Evolutionary conservation across 1,140 invertebrate genomes (phyloP), one percentile per base, ranked within the genome.

Genomic region (Orius insidiosus): DNA sequence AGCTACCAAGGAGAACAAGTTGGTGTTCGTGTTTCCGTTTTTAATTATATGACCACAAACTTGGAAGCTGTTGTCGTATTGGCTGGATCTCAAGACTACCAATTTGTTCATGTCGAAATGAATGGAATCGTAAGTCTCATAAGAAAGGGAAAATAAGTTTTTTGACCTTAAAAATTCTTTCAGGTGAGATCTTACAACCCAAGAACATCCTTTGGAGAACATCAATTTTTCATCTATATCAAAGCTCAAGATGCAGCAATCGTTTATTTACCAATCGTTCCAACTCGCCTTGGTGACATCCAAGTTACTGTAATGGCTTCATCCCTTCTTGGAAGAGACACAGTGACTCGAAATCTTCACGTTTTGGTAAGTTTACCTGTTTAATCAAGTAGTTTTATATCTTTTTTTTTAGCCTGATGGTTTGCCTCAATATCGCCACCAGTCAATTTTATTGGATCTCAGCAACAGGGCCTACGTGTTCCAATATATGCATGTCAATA

Each of bases 401-500:
- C 46, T 53, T 48, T 55, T 58, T 52, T 54, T 60, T 46, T 59
- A 82, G 74, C 75, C 90, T n/a, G 88, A 95, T 60, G 93, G 93
- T 37, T 65, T 96, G 5, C 80, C 85, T 0, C 92, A 96, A 58
- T 75, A 86, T 58, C 72, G 85, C 1, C 90, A 97, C 65, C 86
- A 94, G 47, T 87, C 90, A 0, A 75, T 92, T 6, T 63, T 97
- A 0, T 64, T 97, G 0, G 92, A 96, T 69, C 66, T 97, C 7
- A 92, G 85, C 46, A 93, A 84, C 60, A 75, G 85, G 9, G 86
- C 85, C 5, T 92, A 88, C 57, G 76, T 89, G 2, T 81, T 94
- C 59, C 89, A 94, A 55, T 92, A 94, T 59, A 78, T 96, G 72
- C 88, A 96, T 62, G 83, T 96, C 1, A 90, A 90, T 58, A 76